Base-by-base conservation (phyloP, 2,797 vertebrate species). In the Microctenopoma steveboyesi region DNA sequence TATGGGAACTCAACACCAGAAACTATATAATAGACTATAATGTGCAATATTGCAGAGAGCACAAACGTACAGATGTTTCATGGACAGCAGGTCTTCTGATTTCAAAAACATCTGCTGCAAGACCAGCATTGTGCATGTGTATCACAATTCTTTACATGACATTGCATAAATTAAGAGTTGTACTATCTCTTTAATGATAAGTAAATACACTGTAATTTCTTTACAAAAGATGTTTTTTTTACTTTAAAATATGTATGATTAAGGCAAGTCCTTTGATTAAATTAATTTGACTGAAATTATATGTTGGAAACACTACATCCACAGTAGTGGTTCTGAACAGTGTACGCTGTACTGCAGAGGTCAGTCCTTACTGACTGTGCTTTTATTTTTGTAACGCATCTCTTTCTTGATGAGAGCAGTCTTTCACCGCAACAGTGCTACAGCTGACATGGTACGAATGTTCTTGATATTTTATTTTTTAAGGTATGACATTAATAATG, bases 31-130 rank as follows among this genome's bases (percentile, higher is more conserved):
- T 82, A 55, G 61, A 46, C 65, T 64, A 67, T 81, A 77, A 82
- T 86, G 92, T 93, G 91, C 91, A 92, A 93, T 93, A 93, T 86
- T 83, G 80, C 74, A 78, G 74, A 84, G 72, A 69, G 82, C 67
- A 68, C 40, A 64, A 61, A 81, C 73, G 63, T 71, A 73, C 64
- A 40, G 49, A 60, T 76, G 72, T 71, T 78, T 56, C n/a, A 39
- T 48, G 13, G 67, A 73, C 65, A 65, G 67, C 57, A 43, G 48
- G 55, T 61, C 62, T 69, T 72, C 72, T 70, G 16, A 69, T 65
- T 78, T 80, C 45, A 75, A 68, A 76, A 43, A 73, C 51, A 37
- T 64, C 76, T 80, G 69, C 74, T 78, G 80, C 69, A 68, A 62
- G 69, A 67, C 33, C 48, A 75, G 74, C 73, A 66, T 58, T 67